Conservation (phyloP, 2,113 vertebrate species). For the Asarcornis scutulata region DNA sequence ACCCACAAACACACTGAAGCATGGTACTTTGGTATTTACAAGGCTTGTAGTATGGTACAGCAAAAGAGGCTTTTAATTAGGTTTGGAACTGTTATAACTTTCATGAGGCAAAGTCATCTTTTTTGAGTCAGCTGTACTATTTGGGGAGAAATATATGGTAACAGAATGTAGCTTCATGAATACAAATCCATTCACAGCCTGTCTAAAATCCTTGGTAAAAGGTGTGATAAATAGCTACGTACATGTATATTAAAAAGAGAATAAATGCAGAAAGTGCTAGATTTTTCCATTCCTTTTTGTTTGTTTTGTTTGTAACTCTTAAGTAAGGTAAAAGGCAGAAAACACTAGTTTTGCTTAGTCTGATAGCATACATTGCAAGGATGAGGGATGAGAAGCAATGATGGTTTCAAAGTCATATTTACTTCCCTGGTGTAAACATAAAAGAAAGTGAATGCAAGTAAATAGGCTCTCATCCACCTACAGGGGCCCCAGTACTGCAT, state of each 20-base stretch:
- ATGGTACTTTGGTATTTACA: not conserved
- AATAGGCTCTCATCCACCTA: not conserved
- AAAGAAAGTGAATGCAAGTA: not conserved
- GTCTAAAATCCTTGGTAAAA: not conserved
- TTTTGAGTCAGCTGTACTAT: not conserved
- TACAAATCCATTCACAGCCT: rapidly evolving
- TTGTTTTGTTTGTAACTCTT: not conserved
- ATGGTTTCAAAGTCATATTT: not conserved
- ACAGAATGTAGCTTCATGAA: not conserved
- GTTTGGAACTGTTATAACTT: not conserved
- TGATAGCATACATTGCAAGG: not conserved
- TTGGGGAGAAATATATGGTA: not conserved
- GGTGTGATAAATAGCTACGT: not conserved
- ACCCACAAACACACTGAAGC: not conserved
- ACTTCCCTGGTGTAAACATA: not conserved
- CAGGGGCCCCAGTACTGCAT: not conserved
- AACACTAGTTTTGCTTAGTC: not conserved
- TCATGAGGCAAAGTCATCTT: not conserved
- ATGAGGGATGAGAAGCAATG: not conserved
- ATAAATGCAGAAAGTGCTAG: rapidly evolving
- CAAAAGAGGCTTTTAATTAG: not conserved
- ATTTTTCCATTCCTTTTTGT: not conserved
- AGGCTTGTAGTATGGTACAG: not conserved
- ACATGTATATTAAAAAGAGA: not conserved
- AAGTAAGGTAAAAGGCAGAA: not conserved